Evolutionary conservation across 2,797 vertebrate genomes (phyloP).

Genomic region (Melanotaenia boesemani): DNA sequence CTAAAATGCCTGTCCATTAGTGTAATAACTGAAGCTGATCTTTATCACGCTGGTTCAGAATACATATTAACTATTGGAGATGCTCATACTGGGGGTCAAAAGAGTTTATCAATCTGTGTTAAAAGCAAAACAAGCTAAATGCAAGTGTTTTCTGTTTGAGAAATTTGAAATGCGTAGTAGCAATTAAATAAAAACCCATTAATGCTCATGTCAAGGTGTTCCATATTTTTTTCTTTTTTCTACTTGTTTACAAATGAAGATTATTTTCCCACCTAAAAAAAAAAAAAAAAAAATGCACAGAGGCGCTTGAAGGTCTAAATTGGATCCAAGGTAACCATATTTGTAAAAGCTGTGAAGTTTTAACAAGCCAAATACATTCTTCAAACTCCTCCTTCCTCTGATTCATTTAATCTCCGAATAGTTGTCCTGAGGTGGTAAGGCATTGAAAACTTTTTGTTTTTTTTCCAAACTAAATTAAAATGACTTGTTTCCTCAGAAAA

Average conservation of each 20-base stretch:
- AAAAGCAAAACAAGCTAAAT: slow-evolving; percentile 38
- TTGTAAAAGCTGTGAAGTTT: slow-evolving; percentile 37
- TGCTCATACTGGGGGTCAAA: slow-evolving; percentile 62
- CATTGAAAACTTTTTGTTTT: slow-evolving; percentile 38
- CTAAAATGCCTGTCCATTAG: slow-evolving; percentile 83
- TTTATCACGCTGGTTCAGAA: slow-evolving; percentile 72
- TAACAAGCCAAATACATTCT: slow-evolving; percentile 45
- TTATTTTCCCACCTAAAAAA: slow-evolving; percentile 22
- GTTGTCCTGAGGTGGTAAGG: slow-evolving; percentile 58
- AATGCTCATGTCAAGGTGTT: slow-evolving; percentile 17
- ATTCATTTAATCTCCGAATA: slow-evolving; percentile 58
- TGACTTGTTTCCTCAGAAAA: slow-evolving; percentile 65
- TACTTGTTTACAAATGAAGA: slow-evolving; percentile 38
- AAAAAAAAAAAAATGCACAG: slow-evolving; percentile 1
- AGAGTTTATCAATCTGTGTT: slow-evolving; percentile 57
- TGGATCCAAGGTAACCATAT: slow-evolving; percentile 43
- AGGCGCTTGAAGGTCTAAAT: slow-evolving; percentile 2
- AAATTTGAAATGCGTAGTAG: slow-evolving; percentile 6
- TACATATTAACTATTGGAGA: slow-evolving; percentile 72
- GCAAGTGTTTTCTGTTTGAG: slow-evolving; percentile 19
- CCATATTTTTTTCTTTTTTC: slow-evolving; percentile 19
- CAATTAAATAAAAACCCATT: slow-evolving; percentile 6
- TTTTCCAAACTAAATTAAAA: slow-evolving; percentile 44
- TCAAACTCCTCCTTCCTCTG: slow-evolving; percentile 25
- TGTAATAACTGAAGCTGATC: slow-evolving; percentile 77